These are phyloP conservation scores for Silurus asotus DNA, from an alignment of 2,113 vertebrate species.

Conservation along the genomic window DNA sequence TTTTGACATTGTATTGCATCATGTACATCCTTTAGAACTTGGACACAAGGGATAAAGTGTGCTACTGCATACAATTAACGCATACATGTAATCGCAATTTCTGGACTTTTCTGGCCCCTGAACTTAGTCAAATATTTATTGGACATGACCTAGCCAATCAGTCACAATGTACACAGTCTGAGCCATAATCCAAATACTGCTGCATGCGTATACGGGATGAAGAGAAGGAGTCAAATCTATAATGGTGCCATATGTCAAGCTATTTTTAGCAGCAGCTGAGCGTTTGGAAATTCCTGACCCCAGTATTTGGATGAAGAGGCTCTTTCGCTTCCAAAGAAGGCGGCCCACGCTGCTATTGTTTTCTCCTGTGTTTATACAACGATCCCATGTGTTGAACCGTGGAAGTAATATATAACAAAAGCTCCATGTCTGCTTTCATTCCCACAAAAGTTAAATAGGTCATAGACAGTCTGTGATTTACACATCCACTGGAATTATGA, in stretches of 20 bases:
- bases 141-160: conserved; percentile 20
- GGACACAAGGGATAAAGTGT: not conserved
- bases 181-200: conserved; percentile 33
- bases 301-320: conserved; percentile 56
- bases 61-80: not conserved
- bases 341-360: conserved; percentile 34
- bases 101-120: not conserved
- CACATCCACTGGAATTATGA: not conserved
- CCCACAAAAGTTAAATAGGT: conserved; percentile 6
- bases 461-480: not conserved
- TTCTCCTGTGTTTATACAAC: conserved; percentile 48
- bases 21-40: not conserved
- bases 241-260: conserved; percentile 62
- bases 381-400: conserved; percentile 36
- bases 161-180: conserved; percentile 38
- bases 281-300: conserved; percentile 69
- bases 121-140: conserved; percentile 49
- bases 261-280: conserved; percentile 64
- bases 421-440: conserved; percentile 15
- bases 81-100: not conserved
- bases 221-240: conserved; percentile 58
- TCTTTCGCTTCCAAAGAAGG: conserved; percentile 70
- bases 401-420: conserved; percentile 20
- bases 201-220: conserved; percentile 33
- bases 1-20: not conserved